phyloP scores from a whole-genome alignment of 2,113 vertebrate genomes.

The Prunella himalayana region DNA sequence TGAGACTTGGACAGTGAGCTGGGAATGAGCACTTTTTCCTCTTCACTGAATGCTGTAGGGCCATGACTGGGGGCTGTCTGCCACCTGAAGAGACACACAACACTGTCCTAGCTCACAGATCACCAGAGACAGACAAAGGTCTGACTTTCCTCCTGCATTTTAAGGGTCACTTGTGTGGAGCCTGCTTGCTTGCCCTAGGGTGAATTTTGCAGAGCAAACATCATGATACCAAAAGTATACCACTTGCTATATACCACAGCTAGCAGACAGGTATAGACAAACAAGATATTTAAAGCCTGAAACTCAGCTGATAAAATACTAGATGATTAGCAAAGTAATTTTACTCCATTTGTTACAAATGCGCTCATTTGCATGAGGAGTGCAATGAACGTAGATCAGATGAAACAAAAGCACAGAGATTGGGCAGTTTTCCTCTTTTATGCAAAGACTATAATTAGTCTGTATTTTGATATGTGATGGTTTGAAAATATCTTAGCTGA shows the following conservation, averaged over 20 bases:
- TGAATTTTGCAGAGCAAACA: background rate
- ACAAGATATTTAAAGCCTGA: conserved; percentile 21
- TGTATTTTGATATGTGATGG: background rate
- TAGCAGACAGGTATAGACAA: conserved; percentile 2
- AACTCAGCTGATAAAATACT: background rate
- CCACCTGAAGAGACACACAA: background rate
- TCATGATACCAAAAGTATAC: background rate
- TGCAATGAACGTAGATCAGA: conserved; percentile 28
- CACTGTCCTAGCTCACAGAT: background rate
- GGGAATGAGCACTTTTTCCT: background rate
- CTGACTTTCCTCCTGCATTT: background rate
- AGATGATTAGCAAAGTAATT: conserved; percentile 34
- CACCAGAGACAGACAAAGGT: background rate
- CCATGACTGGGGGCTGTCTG: background rate
- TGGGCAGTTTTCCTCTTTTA: conserved; percentile 24
- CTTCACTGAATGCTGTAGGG: background rate
- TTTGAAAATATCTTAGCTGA: conserved; percentile 4
- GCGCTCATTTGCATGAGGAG: conserved; percentile 44
- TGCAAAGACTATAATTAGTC: conserved; percentile 41
- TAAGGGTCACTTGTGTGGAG: background rate
- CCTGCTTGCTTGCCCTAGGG: background rate
- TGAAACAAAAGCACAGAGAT: conserved; percentile 36
- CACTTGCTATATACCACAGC: background rate
- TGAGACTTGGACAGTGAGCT: background rate
- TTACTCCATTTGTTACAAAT: conserved; percentile 30